Evolutionary conservation across 1,140 invertebrate genomes (phyloP).

Genomic region (Centruroides sculpturatus): DNA sequence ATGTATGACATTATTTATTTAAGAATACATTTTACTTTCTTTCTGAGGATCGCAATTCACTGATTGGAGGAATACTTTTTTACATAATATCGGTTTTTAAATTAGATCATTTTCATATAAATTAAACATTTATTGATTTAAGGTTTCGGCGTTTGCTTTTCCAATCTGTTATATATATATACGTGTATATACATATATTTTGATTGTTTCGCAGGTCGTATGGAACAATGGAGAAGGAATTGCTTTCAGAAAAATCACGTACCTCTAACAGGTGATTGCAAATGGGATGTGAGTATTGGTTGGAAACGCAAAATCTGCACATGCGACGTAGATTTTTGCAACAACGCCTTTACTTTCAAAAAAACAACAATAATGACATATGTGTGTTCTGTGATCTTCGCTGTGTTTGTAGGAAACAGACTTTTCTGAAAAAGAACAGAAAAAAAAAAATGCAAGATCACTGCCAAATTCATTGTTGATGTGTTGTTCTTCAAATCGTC

Average conservation of each 20-base stretch:
- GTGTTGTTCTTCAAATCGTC: background rate
- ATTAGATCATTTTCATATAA: too few relatives aligned
- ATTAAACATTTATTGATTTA: too few relatives aligned
- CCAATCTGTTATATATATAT: background rate
- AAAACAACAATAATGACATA: background rate
- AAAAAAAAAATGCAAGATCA: too few relatives aligned
- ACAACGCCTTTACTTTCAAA: background rate
- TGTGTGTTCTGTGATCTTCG: background rate
- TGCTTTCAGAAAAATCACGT: constrained; percentile 6
- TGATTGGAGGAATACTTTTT: too few relatives aligned
- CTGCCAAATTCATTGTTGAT: background rate
- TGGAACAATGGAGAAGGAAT: constrained; percentile 14
- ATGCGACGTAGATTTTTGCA: constrained; percentile 11
- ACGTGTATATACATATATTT: background rate
- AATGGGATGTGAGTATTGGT: background rate
- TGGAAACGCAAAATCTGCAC: constrained; percentile 4
- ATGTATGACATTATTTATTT: too few relatives aligned
- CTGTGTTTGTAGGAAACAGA: background rate
- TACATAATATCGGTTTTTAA: too few relatives aligned
- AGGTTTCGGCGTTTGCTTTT: background rate
- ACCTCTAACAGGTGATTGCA: constrained; percentile 3
- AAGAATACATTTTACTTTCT: too few relatives aligned
- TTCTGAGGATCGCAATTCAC: too few relatives aligned
- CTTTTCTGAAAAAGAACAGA: background rate
- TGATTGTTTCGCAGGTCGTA: constrained; percentile 1